Conservation (phyloP, 2,888 invertebrate genomes). For the Lithophane leautieri region DNA sequence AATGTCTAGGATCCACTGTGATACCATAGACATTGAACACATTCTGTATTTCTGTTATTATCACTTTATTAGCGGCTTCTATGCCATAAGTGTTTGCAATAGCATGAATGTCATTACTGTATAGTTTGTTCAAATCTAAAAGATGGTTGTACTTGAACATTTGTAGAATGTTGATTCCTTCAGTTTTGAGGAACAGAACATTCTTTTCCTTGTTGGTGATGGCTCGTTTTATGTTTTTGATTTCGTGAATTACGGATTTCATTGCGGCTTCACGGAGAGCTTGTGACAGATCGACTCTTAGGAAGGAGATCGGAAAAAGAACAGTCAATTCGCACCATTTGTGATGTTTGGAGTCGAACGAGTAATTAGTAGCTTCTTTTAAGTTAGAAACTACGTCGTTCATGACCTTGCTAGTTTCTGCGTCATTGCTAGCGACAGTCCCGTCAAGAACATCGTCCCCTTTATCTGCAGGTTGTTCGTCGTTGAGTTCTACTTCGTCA, state of each 20-base stretch:
- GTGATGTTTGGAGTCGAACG: conserved; percentile 93
- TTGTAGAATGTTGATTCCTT: conserved; percentile 98
- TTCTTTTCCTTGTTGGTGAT: conserved; percentile 94
- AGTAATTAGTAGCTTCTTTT: conserved; percentile 91
- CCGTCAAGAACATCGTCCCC: conserved; percentile 73
- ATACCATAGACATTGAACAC: conserved; percentile 99
- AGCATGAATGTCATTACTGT: conserved; percentile 98
- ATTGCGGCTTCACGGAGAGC: conserved; percentile 93
- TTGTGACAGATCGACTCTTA: conserved; percentile 93
- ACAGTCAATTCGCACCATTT: conserved; percentile 96
- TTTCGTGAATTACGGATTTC: conserved; percentile 94
- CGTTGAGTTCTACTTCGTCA: conserved; percentile 81
- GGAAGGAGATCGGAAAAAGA: conserved; percentile 89
- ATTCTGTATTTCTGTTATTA: conserved; percentile 98
- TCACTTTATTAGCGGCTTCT: conserved; percentile 97
- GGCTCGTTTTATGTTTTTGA: conserved; percentile 95
- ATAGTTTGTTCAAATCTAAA: conserved; percentile 95
- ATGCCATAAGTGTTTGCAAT: conserved; percentile 98
- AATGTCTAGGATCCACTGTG: conserved; percentile 97
- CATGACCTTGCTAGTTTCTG: conserved; percentile 79
- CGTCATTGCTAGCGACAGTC: conserved; percentile 69
- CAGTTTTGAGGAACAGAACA: conserved; percentile 95
- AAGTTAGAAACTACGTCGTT: conserved; percentile 83
- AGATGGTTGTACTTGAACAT: conserved; percentile 95
- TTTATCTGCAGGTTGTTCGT: conserved; percentile 76